Evolutionary conservation across 2,797 vertebrate species (phyloP).

Genomic region (Buceros bicornis): DNA sequence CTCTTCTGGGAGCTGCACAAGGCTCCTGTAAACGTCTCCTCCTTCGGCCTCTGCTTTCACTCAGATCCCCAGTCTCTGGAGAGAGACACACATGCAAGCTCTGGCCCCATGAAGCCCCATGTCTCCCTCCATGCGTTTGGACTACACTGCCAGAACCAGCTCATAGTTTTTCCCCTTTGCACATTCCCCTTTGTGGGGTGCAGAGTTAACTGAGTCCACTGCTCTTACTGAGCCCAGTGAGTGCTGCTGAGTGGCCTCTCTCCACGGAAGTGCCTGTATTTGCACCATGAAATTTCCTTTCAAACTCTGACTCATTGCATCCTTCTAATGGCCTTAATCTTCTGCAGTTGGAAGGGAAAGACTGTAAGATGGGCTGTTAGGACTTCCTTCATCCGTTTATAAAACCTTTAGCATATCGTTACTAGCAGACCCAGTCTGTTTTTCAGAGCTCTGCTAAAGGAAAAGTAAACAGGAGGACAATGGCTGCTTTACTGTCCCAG

Average conservation of each 20-base stretch:
- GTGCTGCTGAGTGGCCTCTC: accelerated
- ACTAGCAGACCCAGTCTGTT: accelerated
- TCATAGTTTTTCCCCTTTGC: background rate
- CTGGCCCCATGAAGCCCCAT: background rate
- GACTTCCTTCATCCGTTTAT: background rate
- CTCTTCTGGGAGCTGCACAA: background rate
- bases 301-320: background rate
- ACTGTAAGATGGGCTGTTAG: background rate
- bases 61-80: background rate
- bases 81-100: background rate
- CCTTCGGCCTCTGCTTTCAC: accelerated
- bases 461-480: background rate
- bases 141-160: background rate
- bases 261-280: background rate
- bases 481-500: background rate
- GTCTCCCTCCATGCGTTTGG: background rate
- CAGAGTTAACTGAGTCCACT: background rate
- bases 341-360: background rate
- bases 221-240: accelerated
- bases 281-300: background rate
- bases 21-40: background rate
- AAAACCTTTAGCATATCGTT: accelerated
- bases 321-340: background rate
- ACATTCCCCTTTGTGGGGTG: background rate
- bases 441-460: background rate